phyloP scores from a whole-genome alignment of 1,140 invertebrate genomes.

The Chlorops oryzae region DNA sequence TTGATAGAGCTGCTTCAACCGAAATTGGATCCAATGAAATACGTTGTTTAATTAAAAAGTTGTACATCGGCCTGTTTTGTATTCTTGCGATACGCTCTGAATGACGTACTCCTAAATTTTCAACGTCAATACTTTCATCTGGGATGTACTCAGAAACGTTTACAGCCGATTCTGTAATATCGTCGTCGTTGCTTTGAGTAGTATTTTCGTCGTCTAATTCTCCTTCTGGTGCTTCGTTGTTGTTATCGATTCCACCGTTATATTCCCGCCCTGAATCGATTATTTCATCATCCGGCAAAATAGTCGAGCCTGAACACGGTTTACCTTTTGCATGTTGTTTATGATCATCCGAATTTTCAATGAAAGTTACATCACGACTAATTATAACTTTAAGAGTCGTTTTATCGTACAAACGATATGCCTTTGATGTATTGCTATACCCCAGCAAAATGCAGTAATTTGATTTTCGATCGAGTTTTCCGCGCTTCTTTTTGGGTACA shows the following conservation, averaged over 20 bases:
- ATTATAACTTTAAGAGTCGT: slow-evolving; percentile 22
- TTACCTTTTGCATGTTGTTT: too few relatives aligned
- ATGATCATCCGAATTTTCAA: slow-evolving; percentile 19
- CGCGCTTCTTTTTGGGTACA: too few relatives aligned
- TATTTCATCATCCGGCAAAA: neutral
- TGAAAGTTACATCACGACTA: slow-evolving; percentile 32
- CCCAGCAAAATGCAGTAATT: slow-evolving; percentile 43
- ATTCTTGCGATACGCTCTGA: neutral
- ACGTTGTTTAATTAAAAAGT: too few relatives aligned
- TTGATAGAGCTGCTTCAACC: too few relatives aligned
- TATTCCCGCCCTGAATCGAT: too few relatives aligned
- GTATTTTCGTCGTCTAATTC: neutral
- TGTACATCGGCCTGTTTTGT: too few relatives aligned
- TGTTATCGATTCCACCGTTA: too few relatives aligned
- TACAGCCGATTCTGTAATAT: neutral
- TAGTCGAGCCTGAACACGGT: too few relatives aligned
- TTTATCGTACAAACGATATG: slow-evolving; percentile 40
- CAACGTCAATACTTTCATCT: too few relatives aligned
- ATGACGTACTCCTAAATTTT: too few relatives aligned
- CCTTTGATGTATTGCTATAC: slow-evolving; percentile 39
- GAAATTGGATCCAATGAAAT: too few relatives aligned
- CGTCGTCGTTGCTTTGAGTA: neutral
- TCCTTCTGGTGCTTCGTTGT: neutral
- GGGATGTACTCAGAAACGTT: too few relatives aligned
- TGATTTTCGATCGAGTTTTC: slow-evolving; percentile 32